Percentiles rank a stretch among this genome's conserved stretches.
phyloP scores from a whole-genome alignment of 2,113 vertebrate species.

The Rousettus leschenaultii region DNA sequence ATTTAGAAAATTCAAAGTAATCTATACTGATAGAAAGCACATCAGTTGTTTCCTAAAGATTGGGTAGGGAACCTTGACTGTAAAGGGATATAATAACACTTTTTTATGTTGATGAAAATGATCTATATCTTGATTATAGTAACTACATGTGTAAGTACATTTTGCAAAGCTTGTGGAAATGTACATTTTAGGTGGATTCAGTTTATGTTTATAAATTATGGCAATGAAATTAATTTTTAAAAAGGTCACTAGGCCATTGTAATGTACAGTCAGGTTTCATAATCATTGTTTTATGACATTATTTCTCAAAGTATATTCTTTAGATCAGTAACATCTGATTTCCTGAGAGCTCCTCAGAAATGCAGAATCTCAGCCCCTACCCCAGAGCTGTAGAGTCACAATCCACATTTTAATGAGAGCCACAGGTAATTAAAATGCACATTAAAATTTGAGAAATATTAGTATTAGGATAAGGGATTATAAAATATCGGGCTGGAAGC shows the following conservation, averaged over 20 bases:
- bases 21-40: not conserved
- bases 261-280: not conserved
- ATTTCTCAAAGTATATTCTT: not conserved
- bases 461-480: not conserved
- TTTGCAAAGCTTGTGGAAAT: not conserved
- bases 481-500: not conserved
- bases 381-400: not conserved
- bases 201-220: not conserved
- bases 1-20: constrained; percentile 2
- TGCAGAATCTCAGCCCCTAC: not conserved
- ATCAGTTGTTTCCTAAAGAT: not conserved
- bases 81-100: not conserved
- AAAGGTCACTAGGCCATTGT: not conserved
- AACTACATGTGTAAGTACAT: not conserved
- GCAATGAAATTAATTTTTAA: not conserved
- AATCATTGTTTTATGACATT: not conserved
- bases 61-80: not conserved
- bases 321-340: not conserved
- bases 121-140: not conserved
- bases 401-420: not conserved
- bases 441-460: constrained; percentile 27
- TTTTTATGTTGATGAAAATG: not conserved
- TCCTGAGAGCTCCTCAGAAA: not conserved
- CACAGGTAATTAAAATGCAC: not conserved
- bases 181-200: not conserved